Evolutionary conservation across 2,797 vertebrate genomes (phyloP), one percentile per base, ranked within the genome.

Genomic region (Eremophila alpestris): DNA sequence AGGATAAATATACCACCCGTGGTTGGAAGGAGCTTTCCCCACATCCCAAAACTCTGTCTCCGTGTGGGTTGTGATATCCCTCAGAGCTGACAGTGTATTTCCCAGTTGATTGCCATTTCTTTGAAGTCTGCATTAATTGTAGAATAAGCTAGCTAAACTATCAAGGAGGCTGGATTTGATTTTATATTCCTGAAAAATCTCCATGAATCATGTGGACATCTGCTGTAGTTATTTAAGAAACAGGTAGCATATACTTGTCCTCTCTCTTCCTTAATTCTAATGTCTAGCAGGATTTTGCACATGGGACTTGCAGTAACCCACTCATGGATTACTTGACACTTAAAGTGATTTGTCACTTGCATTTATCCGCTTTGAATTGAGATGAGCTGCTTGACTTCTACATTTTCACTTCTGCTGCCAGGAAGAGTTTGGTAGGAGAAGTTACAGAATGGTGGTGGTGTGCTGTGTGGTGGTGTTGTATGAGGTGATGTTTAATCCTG

Each of bases 211-310:
- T 83, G 18, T 64, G 43, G 82, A 83, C 76, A 65, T 77, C 49
- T 78, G 38, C 62, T 89, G 54, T 20, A 93, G 65, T 64, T 95
- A 83, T 51, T 91, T 85, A 77, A 80, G 54, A 78, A 91, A 82
- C 77, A 91, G 34, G 16, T 87, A 49, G 30, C 54, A 43, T 48
- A 51, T 63, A 34, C 55, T 74, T 85, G 87, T 84, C 40, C 23
- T 83, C 45, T 87, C 20, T 71, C 41, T 87, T 73, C 34, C 56
- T 75, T 89, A 74, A 83, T 80, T 79, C 45, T 67, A 16, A 49
- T 48, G 30, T 85, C 68, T 95, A 40, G 49, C 46, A 95, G 54
- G 89, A 94, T 89, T 89, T 94, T 92, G 67, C 81, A 52, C 59
- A 49, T 55, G 55, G 29, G 62, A 82, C 55, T 92, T 87, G 26